phyloP scores from a whole-genome alignment of 2,113 vertebrate species.

The Cichladusa arquata region DNA sequence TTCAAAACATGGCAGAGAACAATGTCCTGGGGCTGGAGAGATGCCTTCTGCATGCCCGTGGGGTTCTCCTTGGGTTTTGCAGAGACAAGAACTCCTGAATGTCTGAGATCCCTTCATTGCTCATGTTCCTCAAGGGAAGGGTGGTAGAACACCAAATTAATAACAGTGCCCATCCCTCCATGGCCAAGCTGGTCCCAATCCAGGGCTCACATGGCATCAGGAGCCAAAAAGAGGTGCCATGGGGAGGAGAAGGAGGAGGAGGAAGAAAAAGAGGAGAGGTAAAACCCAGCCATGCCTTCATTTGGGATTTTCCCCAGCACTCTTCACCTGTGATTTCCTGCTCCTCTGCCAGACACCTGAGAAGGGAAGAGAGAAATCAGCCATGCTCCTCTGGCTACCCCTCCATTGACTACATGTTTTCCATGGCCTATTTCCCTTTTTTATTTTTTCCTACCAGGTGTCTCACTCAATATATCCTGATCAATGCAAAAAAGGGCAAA shows the following conservation, averaged over 20 bases:
- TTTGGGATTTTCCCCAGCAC: neutral
- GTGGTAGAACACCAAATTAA: neutral
- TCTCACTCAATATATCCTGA: neutral
- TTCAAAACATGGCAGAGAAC: neutral
- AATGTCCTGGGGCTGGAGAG: neutral
- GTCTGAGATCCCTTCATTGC: rapidly evolving
- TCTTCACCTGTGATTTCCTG: neutral
- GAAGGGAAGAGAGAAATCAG: neutral
- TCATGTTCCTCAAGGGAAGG: rapidly evolving
- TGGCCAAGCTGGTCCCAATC: rapidly evolving
- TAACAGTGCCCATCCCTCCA: rapidly evolving
- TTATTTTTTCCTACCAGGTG: neutral
- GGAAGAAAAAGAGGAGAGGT: neutral
- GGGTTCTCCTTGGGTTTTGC: neutral
- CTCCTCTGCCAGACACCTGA: neutral
- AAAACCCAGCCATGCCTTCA: rapidly evolving
- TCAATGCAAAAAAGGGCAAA: neutral
- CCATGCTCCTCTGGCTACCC: rapidly evolving
- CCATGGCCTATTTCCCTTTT: neutral
- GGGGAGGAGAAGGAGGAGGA: neutral
- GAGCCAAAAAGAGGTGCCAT: rapidly evolving
- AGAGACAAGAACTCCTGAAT: neutral
- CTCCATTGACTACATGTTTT: neutral
- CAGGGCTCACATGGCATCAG: rapidly evolving
- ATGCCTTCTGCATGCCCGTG: neutral